phyloP scores from a whole-genome alignment of 2,113 vertebrate species.

The Protobothrops mucrosquamatus region DNA sequence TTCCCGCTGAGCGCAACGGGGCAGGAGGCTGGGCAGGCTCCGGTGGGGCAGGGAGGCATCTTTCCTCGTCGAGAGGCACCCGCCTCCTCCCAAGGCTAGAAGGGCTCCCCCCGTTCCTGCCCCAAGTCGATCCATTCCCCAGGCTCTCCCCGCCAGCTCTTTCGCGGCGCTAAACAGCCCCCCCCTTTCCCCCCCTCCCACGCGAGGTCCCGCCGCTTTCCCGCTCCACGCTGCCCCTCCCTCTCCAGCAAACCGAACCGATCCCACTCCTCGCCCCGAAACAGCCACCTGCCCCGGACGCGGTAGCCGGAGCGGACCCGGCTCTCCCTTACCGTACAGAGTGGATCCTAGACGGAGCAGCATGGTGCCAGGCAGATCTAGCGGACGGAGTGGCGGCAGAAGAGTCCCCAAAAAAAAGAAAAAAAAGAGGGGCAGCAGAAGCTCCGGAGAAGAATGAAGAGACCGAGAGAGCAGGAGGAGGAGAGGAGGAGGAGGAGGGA shows the following conservation, averaged over 20 bases:
- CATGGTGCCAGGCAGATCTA: slow-evolving; percentile 64
- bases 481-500: not conserved
- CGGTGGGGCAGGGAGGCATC: not conserved
- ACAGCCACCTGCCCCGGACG: not conserved
- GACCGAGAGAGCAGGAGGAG: too few species aligned
- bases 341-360: slow-evolving; percentile 58
- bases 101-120: not conserved
- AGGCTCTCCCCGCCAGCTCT: not conserved
- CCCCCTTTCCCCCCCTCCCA: not conserved
- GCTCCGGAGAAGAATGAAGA: not conserved
- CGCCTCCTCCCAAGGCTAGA: too few species aligned
- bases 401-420: slow-evolving; percentile 6
- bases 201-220: not conserved
- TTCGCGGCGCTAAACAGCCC: not conserved
- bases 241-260: not conserved
- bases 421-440: not conserved
- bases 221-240: not conserved
- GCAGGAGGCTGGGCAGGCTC: not conserved
- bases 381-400: slow-evolving; percentile 38
- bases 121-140: not conserved
- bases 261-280: not conserved
- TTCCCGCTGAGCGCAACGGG: not conserved
- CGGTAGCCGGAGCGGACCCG: not conserved
- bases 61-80: not conserved
- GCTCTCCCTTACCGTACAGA: slow-evolving; percentile 63